Conservation (phyloP, 37 sponge, comb jelly and placozoan genomes). For the Ephydatia muelleri region DNA sequence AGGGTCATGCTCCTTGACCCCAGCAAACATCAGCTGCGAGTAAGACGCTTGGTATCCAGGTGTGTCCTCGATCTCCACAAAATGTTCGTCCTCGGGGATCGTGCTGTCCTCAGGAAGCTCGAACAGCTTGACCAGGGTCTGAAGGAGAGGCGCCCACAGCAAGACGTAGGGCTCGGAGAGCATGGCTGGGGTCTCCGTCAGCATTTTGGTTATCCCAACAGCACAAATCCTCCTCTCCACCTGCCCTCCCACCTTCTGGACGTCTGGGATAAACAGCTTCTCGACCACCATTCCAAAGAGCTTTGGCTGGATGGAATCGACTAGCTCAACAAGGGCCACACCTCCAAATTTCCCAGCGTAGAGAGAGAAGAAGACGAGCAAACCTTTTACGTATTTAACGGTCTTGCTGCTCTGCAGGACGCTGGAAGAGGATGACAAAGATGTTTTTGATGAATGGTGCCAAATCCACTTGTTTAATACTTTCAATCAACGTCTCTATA, state of each 20-base stretch:
- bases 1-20: slow-evolving; percentile 84
- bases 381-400: slow-evolving; percentile 91
- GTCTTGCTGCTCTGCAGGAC: slow-evolving; percentile 94
- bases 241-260: slow-evolving; percentile 91
- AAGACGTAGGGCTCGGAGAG: slow-evolving; percentile 75
- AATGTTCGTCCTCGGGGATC: slow-evolving; percentile 90
- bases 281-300: slow-evolving; percentile 96
- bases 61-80: slow-evolving; percentile 96
- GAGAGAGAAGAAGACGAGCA: slow-evolving; percentile 89
- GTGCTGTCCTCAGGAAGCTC: slow-evolving; percentile 87
- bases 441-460: slow-evolving; percentile 72
- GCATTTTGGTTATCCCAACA: slow-evolving; percentile 91
- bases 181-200: slow-evolving; percentile 91
- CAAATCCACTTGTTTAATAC: slow-evolving; percentile 50
- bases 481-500: slow-evolving; percentile 80
- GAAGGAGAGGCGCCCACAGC: slow-evolving; percentile 79
- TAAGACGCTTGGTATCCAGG: slow-evolving; percentile 95
- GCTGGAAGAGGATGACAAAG: slow-evolving; percentile 88
- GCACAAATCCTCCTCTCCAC: slow-evolving; percentile 94
- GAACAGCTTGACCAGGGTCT: slow-evolving; percentile 86
- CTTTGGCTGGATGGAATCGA: slow-evolving; percentile 92
- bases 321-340: slow-evolving; percentile 56
- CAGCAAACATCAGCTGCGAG: slow-evolving; percentile 88
- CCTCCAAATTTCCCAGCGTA: slow-evolving; percentile 91
- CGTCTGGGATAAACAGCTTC: slow-evolving; percentile 84